These are phyloP conservation scores for Paramormyrops hopkinsi DNA, from an alignment of 2,797 vertebrate species.

Conservation along the genomic window DNA sequence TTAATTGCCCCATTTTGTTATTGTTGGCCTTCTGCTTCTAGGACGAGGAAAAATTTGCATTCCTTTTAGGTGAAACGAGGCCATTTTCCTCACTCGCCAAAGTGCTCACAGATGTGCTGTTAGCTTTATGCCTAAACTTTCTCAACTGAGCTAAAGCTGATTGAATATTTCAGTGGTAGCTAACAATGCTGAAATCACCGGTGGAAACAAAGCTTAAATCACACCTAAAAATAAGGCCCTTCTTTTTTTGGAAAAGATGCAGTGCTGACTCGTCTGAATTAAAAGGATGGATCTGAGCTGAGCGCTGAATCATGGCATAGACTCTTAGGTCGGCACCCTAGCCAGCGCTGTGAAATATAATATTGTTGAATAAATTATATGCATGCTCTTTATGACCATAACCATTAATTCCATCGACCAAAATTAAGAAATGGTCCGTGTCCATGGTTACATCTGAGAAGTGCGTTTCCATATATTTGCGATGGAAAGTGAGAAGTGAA, in stretches of 20 bases:
- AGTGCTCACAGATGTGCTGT: conserved; percentile 18
- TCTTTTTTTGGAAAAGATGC: not conserved
- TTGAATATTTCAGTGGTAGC: not conserved
- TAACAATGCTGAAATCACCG: not conserved
- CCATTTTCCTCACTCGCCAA: not conserved
- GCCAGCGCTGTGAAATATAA: not conserved
- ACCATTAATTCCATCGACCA: not conserved
- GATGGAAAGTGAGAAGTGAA: not conserved
- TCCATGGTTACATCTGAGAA: not conserved
- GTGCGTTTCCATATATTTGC: not conserved
- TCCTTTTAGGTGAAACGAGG: conserved; percentile 21
- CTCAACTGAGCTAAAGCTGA: not conserved
- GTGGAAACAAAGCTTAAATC: not conserved
- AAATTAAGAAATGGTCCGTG: not conserved
- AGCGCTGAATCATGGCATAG: not conserved
- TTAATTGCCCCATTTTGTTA: conserved; percentile 18
- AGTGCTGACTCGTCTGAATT: not conserved
- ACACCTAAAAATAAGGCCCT: not conserved
- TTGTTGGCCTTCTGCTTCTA: not conserved
- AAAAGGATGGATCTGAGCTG: not conserved
- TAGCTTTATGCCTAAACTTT: not conserved
- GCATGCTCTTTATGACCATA: not conserved
- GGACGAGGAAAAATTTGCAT: conserved; percentile 13
- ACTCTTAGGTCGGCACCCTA: not conserved
- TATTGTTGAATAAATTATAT: not conserved